Conservation (phyloP, 2,888 invertebrate genomes). For the Chrysolina oricalcia region DNA sequence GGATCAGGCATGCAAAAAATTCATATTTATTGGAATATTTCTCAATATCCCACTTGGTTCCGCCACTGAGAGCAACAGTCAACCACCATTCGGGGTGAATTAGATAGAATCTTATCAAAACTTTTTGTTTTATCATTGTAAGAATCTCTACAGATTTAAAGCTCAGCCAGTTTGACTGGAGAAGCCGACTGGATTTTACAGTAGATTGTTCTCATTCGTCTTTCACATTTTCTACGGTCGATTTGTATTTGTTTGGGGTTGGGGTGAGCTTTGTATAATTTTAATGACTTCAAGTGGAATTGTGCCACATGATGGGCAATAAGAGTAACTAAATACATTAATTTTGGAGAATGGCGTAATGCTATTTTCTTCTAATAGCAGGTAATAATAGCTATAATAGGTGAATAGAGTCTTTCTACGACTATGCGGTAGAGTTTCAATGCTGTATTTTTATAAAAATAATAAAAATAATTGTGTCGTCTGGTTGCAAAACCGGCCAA, state of each 20-base stretch:
- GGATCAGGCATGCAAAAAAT: too few relatives aligned
- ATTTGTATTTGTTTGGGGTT: constrained; percentile 46
- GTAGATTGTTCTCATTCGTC: constrained; percentile 46
- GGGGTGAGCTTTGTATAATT: constrained; percentile 40
- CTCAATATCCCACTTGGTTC: not conserved
- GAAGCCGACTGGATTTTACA: constrained; percentile 41
- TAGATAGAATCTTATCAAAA: constrained; percentile 60
- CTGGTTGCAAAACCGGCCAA: too few relatives aligned
- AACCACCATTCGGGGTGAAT: constrained; percentile 56
- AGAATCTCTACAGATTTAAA: constrained; percentile 20
- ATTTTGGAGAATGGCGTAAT: too few relatives aligned
- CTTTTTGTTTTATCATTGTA: constrained; percentile 40
- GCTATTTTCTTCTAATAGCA: too few relatives aligned
- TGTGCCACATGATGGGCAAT: not conserved
- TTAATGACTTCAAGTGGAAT: constrained; percentile 30
- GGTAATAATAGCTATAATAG: too few relatives aligned
- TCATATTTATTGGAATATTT: too few relatives aligned
- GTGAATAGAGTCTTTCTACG: too few relatives aligned
- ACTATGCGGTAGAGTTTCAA: too few relatives aligned
- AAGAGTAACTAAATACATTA: not conserved
- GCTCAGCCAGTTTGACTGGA: constrained; percentile 30
- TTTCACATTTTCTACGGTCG: constrained; percentile 45
- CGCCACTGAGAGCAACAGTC: constrained; percentile 17
- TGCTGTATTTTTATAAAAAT: too few relatives aligned
- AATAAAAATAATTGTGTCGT: too few relatives aligned